These are phyloP conservation scores for Mycteria americana DNA, from an alignment of 2,797 vertebrate species.

Conservation along the genomic window DNA sequence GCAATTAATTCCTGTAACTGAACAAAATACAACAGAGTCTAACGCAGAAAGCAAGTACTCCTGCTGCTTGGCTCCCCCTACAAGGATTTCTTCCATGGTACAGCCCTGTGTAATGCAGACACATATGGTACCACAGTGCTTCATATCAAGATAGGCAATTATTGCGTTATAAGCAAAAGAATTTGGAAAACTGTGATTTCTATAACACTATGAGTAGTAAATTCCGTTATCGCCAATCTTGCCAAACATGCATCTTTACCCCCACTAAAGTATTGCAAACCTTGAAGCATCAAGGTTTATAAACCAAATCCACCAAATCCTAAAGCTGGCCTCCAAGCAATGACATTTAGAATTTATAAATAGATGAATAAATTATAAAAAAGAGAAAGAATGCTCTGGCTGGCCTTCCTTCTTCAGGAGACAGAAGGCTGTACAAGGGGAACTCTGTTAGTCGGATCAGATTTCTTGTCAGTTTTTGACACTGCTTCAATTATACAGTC, in stretches of 20 bases:
- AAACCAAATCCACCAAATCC: neutral
- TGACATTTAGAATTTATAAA: neutral
- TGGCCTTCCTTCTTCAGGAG: neutral
- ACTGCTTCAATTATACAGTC: neutral
- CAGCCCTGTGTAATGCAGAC: neutral
- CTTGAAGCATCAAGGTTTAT: neutral
- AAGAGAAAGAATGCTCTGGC: neutral
- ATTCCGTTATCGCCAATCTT: neutral
- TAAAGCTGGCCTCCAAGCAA: neutral
- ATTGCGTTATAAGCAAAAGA: neutral
- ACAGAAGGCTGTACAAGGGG: neutral
- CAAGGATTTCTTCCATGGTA: neutral
- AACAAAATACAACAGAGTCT: neutral
- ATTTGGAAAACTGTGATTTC: neutral
- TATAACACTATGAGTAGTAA: accelerated
- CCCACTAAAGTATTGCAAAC: neutral
- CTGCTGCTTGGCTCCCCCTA: neutral
- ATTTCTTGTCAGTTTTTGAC: neutral
- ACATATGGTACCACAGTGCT: neutral
- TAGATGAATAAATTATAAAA: neutral
- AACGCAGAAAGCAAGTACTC: neutral
- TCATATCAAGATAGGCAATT: neutral
- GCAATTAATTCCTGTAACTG: neutral
- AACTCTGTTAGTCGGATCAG: neutral
- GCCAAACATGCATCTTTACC: accelerated